These are phyloP conservation scores for Thryonomys swinderianus DNA, from an alignment of 2,113 vertebrate species.

Conservation along the genomic window DNA sequence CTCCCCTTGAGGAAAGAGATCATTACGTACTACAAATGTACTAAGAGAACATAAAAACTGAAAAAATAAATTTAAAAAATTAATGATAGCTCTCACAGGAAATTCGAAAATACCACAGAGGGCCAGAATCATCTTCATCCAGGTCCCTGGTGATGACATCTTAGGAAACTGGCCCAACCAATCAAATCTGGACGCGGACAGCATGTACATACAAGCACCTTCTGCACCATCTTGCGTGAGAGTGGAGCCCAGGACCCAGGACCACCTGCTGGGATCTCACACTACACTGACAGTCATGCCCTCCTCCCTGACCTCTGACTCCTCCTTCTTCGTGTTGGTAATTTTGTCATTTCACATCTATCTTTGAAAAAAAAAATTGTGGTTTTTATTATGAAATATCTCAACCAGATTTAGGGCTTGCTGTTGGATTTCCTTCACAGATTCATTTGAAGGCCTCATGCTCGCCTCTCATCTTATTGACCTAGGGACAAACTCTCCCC, in stretches of 20 bases:
- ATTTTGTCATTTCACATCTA: constrained; percentile 21
- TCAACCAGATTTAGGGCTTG: background rate
- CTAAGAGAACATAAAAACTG: background rate
- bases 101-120: background rate
- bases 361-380: background rate
- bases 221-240: background rate
- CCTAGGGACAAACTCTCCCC: background rate
- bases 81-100: constrained; percentile 6
- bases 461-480: background rate
- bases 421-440: background rate
- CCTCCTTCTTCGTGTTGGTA: background rate
- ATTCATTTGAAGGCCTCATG: background rate
- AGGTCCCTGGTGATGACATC: background rate
- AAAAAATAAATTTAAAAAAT: background rate
- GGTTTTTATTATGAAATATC: constrained; percentile 30
- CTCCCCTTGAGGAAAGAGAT: background rate
- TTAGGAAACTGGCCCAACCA: background rate
- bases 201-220: background rate
- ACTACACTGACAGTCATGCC: background rate
- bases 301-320: background rate
- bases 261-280: background rate
- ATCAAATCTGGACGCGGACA: background rate
- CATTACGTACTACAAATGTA: background rate
- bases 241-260: no score
- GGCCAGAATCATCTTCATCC: background rate